Evolutionary conservation across 1,140 invertebrate species (phyloP), one percentile per base, ranked within the genome.

Genomic region (Brachionus rotundiformis): DNA sequence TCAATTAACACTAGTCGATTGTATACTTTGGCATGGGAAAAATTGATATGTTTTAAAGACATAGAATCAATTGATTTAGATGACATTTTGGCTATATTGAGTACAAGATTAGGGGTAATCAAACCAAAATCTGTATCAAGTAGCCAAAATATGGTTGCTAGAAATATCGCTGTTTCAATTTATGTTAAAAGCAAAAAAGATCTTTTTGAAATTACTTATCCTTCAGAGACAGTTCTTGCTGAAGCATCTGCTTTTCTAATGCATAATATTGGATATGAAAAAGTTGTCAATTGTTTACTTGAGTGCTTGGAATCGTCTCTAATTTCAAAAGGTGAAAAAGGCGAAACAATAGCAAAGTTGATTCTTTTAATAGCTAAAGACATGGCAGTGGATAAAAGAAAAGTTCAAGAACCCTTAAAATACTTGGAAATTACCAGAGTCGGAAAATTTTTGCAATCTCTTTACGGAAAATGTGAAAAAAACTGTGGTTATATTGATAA

Each of bases 261-360:
- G 63, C 31, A 68, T n/a, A n/a, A 29, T n/a, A n/a, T 16, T 16
- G 63, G 31, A 13, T 36, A 68, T 68, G 13, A 16, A n/a, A 36
- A 16, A 36, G 16, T 36, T 36, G 11, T 68, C 29, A 0, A 36
- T n/a, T 13, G 11, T 36, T 68, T 68, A 36, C 1, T 68, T 2
- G 13, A 68, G 2, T 33, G 29, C n/a, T n/a, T 68, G 11, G 33
- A 39, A 0, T 68, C 63, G 4, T 13, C 2, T 36, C 19, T 68
- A 4, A 68, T 68, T 19, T 68, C 63, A 3, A n/a, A 68, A 36
- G 63, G 29, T n/a, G 63, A 68, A 36, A 68, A 68, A 68, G 63
- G 63, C 25, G 27, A 65, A 36, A 68, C 23, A 16, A 68, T 68
- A 36, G 63, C 63, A 33, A 68, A 68, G 10, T n/a, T 39, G 13